Evolutionary conservation across 2,113 vertebrate species (phyloP).

Genomic region (Daubentonia madagascariensis): DNA sequence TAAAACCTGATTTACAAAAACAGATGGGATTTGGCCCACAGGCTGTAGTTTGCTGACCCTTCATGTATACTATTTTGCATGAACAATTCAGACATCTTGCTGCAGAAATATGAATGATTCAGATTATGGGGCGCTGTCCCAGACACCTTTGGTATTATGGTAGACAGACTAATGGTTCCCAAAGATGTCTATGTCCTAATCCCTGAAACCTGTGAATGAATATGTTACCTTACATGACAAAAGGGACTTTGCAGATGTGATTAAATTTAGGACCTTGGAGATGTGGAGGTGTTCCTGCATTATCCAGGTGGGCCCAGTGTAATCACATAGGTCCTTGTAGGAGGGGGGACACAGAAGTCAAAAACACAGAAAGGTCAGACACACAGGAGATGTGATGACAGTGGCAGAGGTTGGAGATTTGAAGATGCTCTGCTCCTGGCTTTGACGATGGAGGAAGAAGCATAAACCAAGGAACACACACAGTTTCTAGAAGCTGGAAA

Average conservation of each 20-base stretch:
- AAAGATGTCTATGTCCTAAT: background rate
- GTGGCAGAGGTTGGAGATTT: background rate
- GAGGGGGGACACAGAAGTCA: background rate
- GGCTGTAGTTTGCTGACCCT: background rate
- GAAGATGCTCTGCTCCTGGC: fast-evolving
- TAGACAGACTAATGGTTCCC: background rate
- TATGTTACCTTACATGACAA: background rate
- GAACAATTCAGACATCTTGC: background rate
- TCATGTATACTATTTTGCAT: background rate
- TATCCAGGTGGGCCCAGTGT: background rate
- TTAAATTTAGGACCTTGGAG: too few species aligned
- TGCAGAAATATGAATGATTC: background rate
- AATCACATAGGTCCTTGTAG: background rate
- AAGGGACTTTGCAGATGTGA: background rate
- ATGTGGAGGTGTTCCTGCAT: background rate
- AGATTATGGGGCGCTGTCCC: background rate
- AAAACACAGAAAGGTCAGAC: background rate
- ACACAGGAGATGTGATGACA: background rate
- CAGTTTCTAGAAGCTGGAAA: background rate
- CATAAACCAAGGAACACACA: too few species aligned
- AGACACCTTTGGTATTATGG: background rate
- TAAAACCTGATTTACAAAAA: background rate
- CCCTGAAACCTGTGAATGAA: background rate
- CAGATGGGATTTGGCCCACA: background rate
- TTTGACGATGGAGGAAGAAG: background rate